Conservation (phyloP, 2,113 vertebrate genomes). For the Charina bottae region DNA sequence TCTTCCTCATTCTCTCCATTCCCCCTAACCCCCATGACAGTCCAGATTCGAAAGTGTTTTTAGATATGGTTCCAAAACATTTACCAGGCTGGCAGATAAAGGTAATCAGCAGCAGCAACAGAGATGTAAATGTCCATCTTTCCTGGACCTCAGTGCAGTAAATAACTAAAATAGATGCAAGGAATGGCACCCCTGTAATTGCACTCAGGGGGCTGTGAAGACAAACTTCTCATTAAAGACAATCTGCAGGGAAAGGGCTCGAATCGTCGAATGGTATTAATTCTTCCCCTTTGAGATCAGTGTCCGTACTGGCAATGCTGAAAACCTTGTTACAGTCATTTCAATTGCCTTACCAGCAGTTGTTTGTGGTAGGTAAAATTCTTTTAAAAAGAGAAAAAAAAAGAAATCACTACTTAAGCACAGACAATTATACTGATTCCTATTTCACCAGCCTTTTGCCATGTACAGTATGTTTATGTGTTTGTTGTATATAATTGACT, state of each 20-base stretch:
- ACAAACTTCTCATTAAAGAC: slow-evolving; percentile 12
- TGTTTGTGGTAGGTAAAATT: neutral
- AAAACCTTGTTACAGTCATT: neutral
- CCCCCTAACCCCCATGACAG: neutral
- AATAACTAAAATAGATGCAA: neutral
- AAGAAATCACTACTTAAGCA: neutral
- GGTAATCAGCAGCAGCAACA: neutral
- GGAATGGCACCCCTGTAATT: slow-evolving; percentile 15
- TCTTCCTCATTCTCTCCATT: neutral
- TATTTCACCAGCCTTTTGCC: neutral
- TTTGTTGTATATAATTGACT: neutral
- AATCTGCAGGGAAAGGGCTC: neutral
- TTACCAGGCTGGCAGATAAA: neutral
- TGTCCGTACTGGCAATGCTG: neutral
- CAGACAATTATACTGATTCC: neutral
- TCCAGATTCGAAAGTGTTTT: neutral
- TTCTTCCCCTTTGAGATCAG: neutral
- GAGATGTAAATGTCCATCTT: fast-evolving
- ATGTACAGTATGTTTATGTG: neutral
- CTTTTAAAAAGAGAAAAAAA: neutral
- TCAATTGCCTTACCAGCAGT: neutral
- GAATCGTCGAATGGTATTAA: neutral
- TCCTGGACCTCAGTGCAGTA: slow-evolving; percentile 2
- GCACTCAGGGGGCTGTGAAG: neutral
- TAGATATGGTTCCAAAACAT: neutral